These are phyloP conservation scores for Amphiura filiformis DNA, from an alignment of 35 echinoderm and acorn worm genomes.

Conservation along the genomic window DNA sequence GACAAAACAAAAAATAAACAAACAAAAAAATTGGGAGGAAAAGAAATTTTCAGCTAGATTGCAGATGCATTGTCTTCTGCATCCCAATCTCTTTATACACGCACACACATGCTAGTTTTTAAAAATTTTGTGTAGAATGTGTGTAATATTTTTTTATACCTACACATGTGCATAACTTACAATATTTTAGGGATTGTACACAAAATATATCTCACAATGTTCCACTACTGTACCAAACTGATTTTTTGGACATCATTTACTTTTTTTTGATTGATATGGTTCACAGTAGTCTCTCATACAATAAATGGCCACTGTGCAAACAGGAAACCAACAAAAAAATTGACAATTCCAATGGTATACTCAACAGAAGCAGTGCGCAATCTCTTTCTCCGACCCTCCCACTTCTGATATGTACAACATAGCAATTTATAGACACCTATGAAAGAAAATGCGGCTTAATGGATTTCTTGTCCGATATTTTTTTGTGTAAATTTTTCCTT, in stretches of 20 bases:
- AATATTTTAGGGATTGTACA: neutral
- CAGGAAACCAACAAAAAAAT: slow-evolving; percentile 1
- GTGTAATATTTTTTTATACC: neutral
- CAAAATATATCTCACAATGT: neutral
- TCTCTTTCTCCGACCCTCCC: too few species aligned
- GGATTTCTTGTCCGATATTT: too few species aligned
- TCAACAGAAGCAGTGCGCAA: too few species aligned
- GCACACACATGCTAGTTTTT: neutral
- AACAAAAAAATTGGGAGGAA: neutral
- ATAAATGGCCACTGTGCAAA: neutral
- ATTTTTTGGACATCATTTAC: neutral
- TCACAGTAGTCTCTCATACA: slow-evolving; percentile 1
- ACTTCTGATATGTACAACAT: neutral
- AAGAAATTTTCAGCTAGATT: neutral
- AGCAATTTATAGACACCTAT: neutral
- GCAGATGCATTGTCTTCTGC: neutral
- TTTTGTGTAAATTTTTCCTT: neutral
- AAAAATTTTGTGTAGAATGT: neutral
- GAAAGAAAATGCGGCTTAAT: slow-evolving; percentile 1
- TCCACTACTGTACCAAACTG: too few species aligned
- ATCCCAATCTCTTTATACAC: neutral
- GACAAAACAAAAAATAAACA: neutral
- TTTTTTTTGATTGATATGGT: neutral
- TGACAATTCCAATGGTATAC: neutral
- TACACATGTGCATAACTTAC: neutral